Evolutionary conservation across 2,888 invertebrate genomes (phyloP).

Genomic region (Smittia sp.): DNA sequence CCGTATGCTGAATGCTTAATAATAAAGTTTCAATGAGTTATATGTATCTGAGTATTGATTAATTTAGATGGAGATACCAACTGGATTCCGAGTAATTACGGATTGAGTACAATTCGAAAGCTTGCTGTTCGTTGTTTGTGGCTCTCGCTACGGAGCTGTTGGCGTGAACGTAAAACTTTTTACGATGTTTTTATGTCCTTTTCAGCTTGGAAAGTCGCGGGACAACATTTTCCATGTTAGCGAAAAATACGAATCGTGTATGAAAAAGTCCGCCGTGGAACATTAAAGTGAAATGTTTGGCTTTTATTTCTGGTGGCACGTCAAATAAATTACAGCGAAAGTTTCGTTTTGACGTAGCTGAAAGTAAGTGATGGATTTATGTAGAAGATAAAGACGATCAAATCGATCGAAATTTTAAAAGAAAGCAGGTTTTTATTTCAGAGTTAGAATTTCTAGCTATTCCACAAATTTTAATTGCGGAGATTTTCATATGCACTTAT

Average conservation of each 20-base stretch:
- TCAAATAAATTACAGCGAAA: conserved; percentile 31
- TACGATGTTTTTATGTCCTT: conserved; percentile 34
- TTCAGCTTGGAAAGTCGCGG: conserved; percentile 23
- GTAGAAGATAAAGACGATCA: background rate
- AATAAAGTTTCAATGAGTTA: too few relatives aligned
- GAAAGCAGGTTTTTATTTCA: too few relatives aligned
- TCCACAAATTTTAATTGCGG: too few relatives aligned
- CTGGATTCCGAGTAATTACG: conserved; percentile 30
- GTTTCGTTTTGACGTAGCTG: background rate
- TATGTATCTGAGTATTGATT: too few relatives aligned
- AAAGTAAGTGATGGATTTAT: conserved; percentile 34
- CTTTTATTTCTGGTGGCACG: conserved; percentile 32
- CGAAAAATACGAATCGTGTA: background rate
- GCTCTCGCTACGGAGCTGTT: background rate
- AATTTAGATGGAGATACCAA: too few relatives aligned
- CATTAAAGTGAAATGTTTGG: conserved; percentile 1
- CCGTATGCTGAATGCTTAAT: too few relatives aligned
- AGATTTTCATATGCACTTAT: background rate
- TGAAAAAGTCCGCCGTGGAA: conserved; percentile 17
- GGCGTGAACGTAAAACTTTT: conserved; percentile 2
- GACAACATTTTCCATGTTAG: conserved; percentile 33
- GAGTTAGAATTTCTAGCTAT: too few relatives aligned
- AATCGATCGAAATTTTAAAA: too few relatives aligned
- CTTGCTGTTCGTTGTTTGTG: background rate
- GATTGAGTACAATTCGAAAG: background rate